Percentiles rank a stretch among this genome's conserved stretches.
Evolutionary conservation across 2,888 invertebrate genomes (phyloP).

Genomic region (Conchocele bisecta): DNA sequence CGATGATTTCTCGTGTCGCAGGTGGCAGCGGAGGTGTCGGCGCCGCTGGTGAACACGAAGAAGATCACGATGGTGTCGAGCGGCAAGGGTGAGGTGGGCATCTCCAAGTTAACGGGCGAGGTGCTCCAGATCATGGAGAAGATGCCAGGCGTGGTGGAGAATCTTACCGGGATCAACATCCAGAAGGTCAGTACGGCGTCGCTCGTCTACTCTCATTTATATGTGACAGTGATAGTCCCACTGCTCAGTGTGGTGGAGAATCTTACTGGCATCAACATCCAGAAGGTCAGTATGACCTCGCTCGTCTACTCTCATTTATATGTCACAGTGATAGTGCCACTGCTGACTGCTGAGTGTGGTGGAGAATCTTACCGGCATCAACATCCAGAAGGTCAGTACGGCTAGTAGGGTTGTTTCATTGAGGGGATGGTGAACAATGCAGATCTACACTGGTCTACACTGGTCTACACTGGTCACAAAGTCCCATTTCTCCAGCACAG

Average conservation of each 20-base stretch:
- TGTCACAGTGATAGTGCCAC: too few species aligned
- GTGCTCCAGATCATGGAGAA: constrained; percentile 95
- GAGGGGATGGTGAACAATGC: too few species aligned
- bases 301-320: too few species aligned
- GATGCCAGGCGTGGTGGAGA: constrained; percentile 95
- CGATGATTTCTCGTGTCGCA: too few species aligned
- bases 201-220: too few species aligned
- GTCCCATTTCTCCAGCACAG: too few species aligned
- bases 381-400: constrained; percentile 87
- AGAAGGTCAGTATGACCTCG: too few species aligned
- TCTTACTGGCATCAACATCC: constrained; percentile 96
- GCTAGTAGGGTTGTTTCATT: too few species aligned
- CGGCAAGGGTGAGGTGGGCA: constrained; percentile 93
- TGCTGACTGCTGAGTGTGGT: constrained; percentile 97
- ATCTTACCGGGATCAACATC: constrained; percentile 96
- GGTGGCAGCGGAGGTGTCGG: constrained; percentile 98
- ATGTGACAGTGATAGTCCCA: too few species aligned
- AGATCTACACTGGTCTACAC: too few species aligned
- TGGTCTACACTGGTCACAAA: too few species aligned
- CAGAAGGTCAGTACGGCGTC: constrained; percentile 82
- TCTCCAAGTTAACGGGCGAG: constrained; percentile 96
- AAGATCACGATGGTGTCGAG: constrained; percentile 98
- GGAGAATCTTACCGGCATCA: constrained; percentile 95
- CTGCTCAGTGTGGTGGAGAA: constrained; percentile 95
- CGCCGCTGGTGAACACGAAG: constrained; percentile 95